phyloP scores from a whole-genome alignment of 2,797 vertebrate species.

The Typhlichthys eigenmanni region DNA sequence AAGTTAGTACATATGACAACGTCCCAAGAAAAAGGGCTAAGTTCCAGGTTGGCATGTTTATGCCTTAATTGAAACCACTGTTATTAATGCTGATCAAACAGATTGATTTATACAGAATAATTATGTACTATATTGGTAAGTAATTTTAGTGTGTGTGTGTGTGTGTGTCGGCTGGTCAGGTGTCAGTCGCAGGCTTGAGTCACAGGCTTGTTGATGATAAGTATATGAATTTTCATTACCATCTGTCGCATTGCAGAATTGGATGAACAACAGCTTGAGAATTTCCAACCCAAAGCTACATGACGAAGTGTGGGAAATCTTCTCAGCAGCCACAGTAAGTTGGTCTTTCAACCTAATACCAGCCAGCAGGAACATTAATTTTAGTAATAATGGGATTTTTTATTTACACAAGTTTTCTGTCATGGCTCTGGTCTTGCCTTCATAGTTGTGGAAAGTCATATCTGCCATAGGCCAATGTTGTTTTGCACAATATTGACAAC shows the following conservation, averaged over 20 bases:
- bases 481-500: background rate
- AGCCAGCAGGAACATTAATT: no score
- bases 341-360: slow-evolving; percentile 12
- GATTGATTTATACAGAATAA: background rate
- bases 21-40: slow-evolving; percentile 93
- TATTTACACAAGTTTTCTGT: no score
- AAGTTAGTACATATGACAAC: slow-evolving; percentile 88
- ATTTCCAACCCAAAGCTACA: slow-evolving; percentile 78
- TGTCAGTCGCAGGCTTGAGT: background rate
- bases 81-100: background rate
- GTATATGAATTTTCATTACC: background rate
- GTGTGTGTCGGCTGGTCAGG: background rate
- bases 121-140: no score
- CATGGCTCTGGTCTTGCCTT: background rate
- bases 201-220: background rate
- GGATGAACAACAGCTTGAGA: slow-evolving; percentile 94
- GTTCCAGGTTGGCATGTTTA: slow-evolving; percentile 85
- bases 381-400: no score
- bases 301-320: slow-evolving; percentile 90
- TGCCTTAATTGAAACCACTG: background rate
- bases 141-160: background rate
- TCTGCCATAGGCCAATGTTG: no score
- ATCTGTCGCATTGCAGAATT: slow-evolving; percentile 80
- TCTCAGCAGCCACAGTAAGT: slow-evolving; percentile 84
- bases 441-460: no score